These are phyloP conservation scores for Crenuchus spilurus DNA, from an alignment of 2,797 vertebrate genomes.

Conservation along the genomic window DNA sequence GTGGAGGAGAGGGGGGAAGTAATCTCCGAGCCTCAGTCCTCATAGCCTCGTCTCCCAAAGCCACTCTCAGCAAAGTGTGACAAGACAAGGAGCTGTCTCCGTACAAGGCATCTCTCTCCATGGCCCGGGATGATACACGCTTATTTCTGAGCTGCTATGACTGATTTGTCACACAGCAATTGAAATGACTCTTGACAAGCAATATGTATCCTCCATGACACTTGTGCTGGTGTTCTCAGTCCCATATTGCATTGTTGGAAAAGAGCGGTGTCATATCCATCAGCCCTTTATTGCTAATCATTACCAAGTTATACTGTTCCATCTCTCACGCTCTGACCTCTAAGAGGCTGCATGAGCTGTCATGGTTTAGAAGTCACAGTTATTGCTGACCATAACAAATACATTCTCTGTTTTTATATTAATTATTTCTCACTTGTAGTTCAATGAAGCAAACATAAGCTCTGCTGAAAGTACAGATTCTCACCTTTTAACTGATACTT, in stretches of 20 bases:
- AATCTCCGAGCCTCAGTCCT: conserved; percentile 62
- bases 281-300: conserved; percentile 22
- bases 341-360: neutral
- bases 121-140: conserved; percentile 42
- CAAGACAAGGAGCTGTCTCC: conserved; percentile 69
- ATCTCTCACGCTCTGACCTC: conserved; percentile 1
- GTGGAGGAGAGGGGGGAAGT: conserved; percentile 44
- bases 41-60: conserved; percentile 65
- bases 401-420: neutral
- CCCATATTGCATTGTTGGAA: conserved; percentile 13
- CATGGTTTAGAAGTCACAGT: neutral
- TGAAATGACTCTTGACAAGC: conserved; percentile 47
- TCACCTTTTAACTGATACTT: too few relatives aligned
- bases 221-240: conserved; percentile 12
- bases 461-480: too few relatives aligned
- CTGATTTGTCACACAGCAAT: conserved; percentile 49
- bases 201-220: conserved; percentile 39
- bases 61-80: conserved; percentile 60
- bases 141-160: conserved; percentile 49
- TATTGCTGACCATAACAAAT: neutral
- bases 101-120: conserved; percentile 54
- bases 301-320: conserved; percentile 17
- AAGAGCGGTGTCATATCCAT: conserved; percentile 23
- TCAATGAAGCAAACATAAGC: too few relatives aligned
- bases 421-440: too few relatives aligned